Evolutionary conservation across 1,140 invertebrate genomes (phyloP).

Genomic region (Rhyzopertha dominica): DNA sequence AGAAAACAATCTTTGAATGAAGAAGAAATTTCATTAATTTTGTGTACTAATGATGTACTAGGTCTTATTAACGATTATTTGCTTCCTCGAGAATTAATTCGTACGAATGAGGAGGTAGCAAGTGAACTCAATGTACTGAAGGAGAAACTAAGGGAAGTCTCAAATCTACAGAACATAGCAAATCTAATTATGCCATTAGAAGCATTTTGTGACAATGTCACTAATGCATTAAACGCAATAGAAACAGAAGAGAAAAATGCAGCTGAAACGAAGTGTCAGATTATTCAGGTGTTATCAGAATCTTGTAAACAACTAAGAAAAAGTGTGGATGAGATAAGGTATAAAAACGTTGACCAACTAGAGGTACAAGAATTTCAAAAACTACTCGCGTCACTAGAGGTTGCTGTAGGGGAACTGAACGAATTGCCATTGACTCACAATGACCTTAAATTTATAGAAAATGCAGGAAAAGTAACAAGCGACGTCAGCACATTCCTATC

Average conservation of each 20-base stretch:
- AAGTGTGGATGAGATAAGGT: conserved; percentile 34
- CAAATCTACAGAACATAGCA: conserved; percentile 5
- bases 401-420: conserved; percentile 35
- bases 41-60: too few relatives aligned
- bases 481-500: too few relatives aligned
- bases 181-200: conserved; percentile 4
- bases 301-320: conserved; percentile 29
- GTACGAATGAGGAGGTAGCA: too few relatives aligned
- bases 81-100: too few relatives aligned
- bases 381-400: conserved; percentile 35
- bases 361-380: conserved; percentile 32
- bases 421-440: conserved; percentile 26
- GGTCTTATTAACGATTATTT: too few relatives aligned
- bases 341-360: conserved; percentile 23
- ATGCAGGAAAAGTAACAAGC: conserved; percentile 24
- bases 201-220: conserved; percentile 10
- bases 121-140: too few relatives aligned
- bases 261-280: conserved; percentile 21
- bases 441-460: conserved; percentile 30
- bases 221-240: conserved; percentile 22
- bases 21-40: too few relatives aligned
- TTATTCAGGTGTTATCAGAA: conserved; percentile 29
- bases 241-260: conserved; percentile 17
- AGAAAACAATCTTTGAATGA: too few relatives aligned
- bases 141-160: conserved; percentile 3